Evolutionary conservation across 2,888 invertebrate species (phyloP).

Genomic region (Pseudococcus longispinus): DNA sequence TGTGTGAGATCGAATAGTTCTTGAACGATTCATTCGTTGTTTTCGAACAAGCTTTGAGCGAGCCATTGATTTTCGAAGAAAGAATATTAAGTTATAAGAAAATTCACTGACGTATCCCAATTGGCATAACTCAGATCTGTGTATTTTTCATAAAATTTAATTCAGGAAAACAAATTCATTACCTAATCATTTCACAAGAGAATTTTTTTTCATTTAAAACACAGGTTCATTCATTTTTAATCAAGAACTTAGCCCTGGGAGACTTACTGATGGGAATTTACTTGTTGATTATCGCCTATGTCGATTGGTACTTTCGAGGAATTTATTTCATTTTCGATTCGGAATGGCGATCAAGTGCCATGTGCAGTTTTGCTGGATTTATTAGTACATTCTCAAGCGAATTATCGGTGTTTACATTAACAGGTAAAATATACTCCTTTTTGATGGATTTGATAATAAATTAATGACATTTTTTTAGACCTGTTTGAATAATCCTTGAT

Average conservation of each 20-base stretch:
- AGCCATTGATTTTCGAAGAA: too few species aligned
- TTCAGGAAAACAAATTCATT: too few species aligned
- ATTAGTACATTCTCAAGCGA: constrained; percentile 63
- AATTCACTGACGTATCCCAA: too few species aligned
- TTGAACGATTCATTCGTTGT: too few species aligned
- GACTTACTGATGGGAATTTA: constrained; percentile 64
- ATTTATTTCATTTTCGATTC: constrained; percentile 63
- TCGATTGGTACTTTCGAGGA: constrained; percentile 63
- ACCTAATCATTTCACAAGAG: too few species aligned
- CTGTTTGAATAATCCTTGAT: constrained; percentile 32
- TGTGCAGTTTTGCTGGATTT: constrained; percentile 63
- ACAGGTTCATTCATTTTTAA: constrained; percentile 65
- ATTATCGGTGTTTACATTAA: constrained; percentile 63
- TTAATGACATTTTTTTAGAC: background rate
- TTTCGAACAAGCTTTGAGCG: too few species aligned
- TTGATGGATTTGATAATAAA: background rate
- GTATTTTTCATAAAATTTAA: too few species aligned
- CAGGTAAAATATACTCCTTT: constrained; percentile 60
- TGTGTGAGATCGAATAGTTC: too few species aligned
- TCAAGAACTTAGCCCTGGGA: constrained; percentile 63
- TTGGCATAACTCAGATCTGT: too few species aligned
- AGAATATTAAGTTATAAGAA: too few species aligned
- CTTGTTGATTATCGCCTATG: constrained; percentile 62
- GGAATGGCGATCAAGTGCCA: constrained; percentile 61
- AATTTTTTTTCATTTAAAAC: too few species aligned